These are phyloP conservation scores for Mesembrinibis cayennensis DNA, from an alignment of 2,113 vertebrate genomes.

Conservation along the genomic window DNA sequence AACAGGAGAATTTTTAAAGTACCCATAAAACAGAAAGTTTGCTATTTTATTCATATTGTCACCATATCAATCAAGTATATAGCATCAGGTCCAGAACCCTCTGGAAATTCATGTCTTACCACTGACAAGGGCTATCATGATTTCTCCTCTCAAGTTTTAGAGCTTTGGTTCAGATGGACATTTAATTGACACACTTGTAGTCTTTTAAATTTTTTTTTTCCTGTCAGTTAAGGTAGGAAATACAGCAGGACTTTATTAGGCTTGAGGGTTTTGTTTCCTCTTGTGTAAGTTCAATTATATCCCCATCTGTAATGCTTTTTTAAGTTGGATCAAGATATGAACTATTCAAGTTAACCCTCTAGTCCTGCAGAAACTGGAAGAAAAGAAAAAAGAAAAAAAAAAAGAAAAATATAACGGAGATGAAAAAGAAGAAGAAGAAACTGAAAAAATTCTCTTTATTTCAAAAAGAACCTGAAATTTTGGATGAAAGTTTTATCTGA, in stretches of 20 bases:
- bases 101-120: not conserved
- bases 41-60: not conserved
- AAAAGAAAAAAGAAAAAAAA: not conserved
- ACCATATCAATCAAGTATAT: not conserved
- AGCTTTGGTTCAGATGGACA: not conserved
- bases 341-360: not conserved
- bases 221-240: not conserved
- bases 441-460: not conserved
- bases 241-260: not conserved
- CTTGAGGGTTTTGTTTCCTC: not conserved
- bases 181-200: not conserved
- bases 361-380: not conserved
- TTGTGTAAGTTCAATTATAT: not conserved
- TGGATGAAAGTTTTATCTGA: not conserved
- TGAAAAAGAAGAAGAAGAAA: not conserved
- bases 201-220: not conserved
- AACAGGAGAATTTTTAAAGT: not conserved
- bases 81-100: not conserved
- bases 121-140: not conserved
- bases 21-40: not conserved
- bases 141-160: not conserved
- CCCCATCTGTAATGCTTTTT: not conserved
- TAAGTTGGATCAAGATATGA: not conserved
- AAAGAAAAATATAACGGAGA: not conserved
- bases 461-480: not conserved